Base-by-base conservation (phyloP, 1,140 invertebrate genomes). In the Drosophila parvula region DNA sequence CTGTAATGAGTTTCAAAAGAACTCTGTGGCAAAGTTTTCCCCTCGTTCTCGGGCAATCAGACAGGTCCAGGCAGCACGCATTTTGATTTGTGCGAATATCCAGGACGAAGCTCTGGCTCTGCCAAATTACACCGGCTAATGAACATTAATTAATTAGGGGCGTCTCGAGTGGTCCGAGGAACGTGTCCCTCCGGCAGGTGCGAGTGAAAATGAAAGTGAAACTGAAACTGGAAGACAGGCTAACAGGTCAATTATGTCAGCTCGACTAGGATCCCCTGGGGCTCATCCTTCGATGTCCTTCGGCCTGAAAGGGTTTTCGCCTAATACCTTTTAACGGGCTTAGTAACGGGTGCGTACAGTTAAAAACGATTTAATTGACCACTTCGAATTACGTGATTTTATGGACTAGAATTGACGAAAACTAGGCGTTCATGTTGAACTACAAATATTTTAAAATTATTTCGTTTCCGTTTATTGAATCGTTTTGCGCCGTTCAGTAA, bases 121-220 rank as follows among this genome's bases (percentile, higher is more conserved):
- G 41, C 45, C 32, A 68, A 70, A 61, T 59, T 61, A 86, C 82
- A 73, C 79, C 74, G 76, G 63, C 67, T 86, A 86, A 86, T 88
- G 82, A 86, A 79, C 83, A 88, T 81, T 86, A 86, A 86, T 86
- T 86, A 88, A 88, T 88, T 88, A 88, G 73, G 50, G 38, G 28
- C 48, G 64, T 68, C 74, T 73, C 51, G 43, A 59, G 67, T 41
- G 45, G 28, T 34, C 27, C 7, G 44, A 53, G 27, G 64, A 68
- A 78, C 71, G 75, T 86, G 70, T 74, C 59, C 50, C 50, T 5
- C 28, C 11, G 30, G 32, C 60, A 85, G 81, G 78, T 74, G 56
- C 47, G 45, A 77, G 48, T 65, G 30, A 45, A 44, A n/a, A 12
- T 30, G 34, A 53, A 55, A 55, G 12, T 55, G 51, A 55, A 55